Conservation (phyloP, 2,113 vertebrate species). For the Thunnus maccoyii region DNA sequence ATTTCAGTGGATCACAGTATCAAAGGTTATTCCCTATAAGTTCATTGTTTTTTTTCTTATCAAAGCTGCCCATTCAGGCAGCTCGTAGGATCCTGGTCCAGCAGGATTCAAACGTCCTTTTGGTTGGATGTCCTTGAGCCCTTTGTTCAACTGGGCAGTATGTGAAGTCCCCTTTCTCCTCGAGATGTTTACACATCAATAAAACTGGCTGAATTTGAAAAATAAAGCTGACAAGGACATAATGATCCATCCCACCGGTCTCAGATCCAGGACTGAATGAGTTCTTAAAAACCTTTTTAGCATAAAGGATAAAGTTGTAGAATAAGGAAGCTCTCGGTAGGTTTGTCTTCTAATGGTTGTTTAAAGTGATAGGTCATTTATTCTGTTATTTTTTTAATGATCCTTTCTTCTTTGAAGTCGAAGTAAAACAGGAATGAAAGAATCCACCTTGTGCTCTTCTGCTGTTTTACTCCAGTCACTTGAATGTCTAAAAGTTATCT, state of each 20-base stretch:
- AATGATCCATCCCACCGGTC: slow-evolving; percentile 79
- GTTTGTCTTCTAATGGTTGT: slow-evolving; percentile 57
- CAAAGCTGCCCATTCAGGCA: slow-evolving; percentile 69
- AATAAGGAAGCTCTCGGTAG: slow-evolving; percentile 66
- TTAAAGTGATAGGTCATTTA: slow-evolving; percentile 60
- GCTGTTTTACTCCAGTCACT: slow-evolving; percentile 41
- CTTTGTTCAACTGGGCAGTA: slow-evolving; percentile 77
- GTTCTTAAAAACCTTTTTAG: slow-evolving; percentile 71
- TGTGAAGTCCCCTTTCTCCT: slow-evolving; percentile 77
- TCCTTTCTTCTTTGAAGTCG: slow-evolving; percentile 46
- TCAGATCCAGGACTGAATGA: slow-evolving; percentile 60
- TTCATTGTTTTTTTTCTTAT: slow-evolving; percentile 73
- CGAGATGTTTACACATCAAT: slow-evolving; percentile 84
- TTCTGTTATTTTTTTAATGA: slow-evolving; percentile 47
- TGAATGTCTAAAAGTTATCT: slow-evolving; percentile 39
- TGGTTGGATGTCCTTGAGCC: slow-evolving; percentile 77
- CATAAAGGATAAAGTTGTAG: slow-evolving; percentile 58
- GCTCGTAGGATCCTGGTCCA: slow-evolving; percentile 61
- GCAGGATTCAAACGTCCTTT: slow-evolving; percentile 75
- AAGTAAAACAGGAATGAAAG: slow-evolving; percentile 37
- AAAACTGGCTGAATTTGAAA: slow-evolving; percentile 76
- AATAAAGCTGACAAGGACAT: slow-evolving; percentile 82
- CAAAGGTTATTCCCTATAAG: slow-evolving; percentile 72
- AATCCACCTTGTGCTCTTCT: slow-evolving; percentile 46
- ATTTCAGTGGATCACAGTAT: slow-evolving; percentile 65